Percentiles rank a stretch among this genome's conserved stretches.
Conservation (phyloP, 2,113 vertebrate genomes). For the Pseudorasbora parva region DNA sequence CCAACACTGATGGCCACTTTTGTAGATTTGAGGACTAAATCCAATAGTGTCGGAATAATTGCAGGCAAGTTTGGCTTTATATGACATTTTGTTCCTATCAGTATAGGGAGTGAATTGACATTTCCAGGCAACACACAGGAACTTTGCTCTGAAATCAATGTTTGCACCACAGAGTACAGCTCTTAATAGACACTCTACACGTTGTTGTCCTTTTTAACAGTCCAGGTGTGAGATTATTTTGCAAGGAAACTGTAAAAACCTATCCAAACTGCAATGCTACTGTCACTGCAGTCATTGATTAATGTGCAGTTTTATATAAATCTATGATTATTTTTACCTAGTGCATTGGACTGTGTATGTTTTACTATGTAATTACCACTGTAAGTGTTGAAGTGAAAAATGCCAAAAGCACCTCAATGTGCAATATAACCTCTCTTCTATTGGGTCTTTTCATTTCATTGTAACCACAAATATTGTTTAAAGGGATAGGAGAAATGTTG, state of each 20-base stretch:
- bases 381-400: conserved; percentile 40
- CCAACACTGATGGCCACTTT: not conserved
- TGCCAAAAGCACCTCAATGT: conserved; percentile 22
- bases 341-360: conserved; percentile 14
- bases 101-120: conserved; percentile 14
- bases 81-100: conserved; percentile 31
- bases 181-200: not conserved
- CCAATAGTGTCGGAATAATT: conserved; percentile 47
- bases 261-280: not conserved
- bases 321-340: conserved; percentile 33
- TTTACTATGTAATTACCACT: conserved; percentile 34
- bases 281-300: conserved; percentile 25
- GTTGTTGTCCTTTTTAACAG: not conserved
- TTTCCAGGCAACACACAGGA: conserved; percentile 20
- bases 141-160: conserved; percentile 45
- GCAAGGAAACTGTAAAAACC: not conserved
- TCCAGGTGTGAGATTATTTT: not conserved
- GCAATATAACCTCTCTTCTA: conserved; percentile 38
- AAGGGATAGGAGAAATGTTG: too few relatives aligned
- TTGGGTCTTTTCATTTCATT: conserved; percentile 58
- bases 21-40: conserved; percentile 27
- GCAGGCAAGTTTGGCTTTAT: conserved; percentile 42
- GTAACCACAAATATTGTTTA: conserved; percentile 59
- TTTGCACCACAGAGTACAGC: not conserved
- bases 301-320: conserved; percentile 42